Evolutionary conservation across 2,113 vertebrate genomes (phyloP), one percentile per base, ranked within the genome.

Genomic region (Cheilinus undulatus): DNA sequence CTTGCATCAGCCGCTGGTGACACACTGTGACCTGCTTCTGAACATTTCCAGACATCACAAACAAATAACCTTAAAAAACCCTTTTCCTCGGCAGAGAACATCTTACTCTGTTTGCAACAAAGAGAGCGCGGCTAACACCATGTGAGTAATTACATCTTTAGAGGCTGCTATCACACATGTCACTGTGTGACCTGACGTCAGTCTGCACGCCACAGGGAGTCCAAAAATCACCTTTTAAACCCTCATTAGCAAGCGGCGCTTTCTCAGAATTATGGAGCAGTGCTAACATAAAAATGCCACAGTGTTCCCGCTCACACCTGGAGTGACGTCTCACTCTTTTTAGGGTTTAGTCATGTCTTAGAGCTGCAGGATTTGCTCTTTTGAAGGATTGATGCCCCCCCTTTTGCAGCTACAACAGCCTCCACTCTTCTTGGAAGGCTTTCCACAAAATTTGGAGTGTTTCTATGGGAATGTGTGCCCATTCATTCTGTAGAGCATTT

Each of bases 91-190:
- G 11, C 13, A 36, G 58, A 59, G 63, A 73, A 74, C 58, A 72
- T 71, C 53, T 60, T 73, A 54, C 53, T 79, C 30, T 27, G 28
- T 59, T 62, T 60, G 56, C 32, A 28, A 54, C 32, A 42, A 49
- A 28, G 36, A 56, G 24, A 43, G 77, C 28, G 14, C 59, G 50
- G 54, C 71, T 32, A 43, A 51, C 71, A 30, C 76, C 49, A 26
- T 14, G 23, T n/a, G 49, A 50, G 48, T 77, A 77, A 85, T 85
- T 77, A 49, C 48, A 38, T 82, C 65, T 68, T 57, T 56, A 85
- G 65, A 67, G 54, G 58, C 56, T 78, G 69, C 26, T 59, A 23
- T 57, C 56, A 71, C 65, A 64, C 5, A 5, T 40, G 13, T 48
- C 61, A 56, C 63, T n/a, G 23, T 61, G 62, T 52, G 70, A 68